Percentiles rank a stretch among this genome's conserved stretches.
Evolutionary conservation across 2,888 invertebrate species (phyloP).

Genomic region (Ligdia adustata): DNA sequence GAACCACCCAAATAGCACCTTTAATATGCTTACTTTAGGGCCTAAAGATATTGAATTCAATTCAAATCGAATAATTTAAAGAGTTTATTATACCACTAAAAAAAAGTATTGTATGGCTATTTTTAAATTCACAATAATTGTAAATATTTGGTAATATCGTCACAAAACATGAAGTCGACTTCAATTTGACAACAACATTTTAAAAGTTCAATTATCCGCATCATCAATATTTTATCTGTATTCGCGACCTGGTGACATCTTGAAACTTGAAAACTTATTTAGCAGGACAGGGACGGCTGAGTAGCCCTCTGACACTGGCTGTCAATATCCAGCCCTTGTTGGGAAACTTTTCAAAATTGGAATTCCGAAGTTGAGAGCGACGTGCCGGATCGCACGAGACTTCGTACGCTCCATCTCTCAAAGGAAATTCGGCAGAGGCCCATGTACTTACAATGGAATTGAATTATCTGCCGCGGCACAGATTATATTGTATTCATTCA

Average conservation of each 20-base stretch:
- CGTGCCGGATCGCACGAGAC: slow-evolving; percentile 72
- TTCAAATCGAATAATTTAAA: too few species aligned
- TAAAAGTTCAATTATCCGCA: too few species aligned
- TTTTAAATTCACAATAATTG: too few species aligned
- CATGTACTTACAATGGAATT: slow-evolving; percentile 76
- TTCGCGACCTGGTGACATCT: slow-evolving; percentile 25
- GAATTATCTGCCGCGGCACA: slow-evolving; percentile 74
- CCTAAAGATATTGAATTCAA: too few species aligned
- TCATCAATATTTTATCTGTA: slow-evolving; percentile 17
- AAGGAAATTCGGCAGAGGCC: slow-evolving; percentile 79
- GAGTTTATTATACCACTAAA: too few species aligned
- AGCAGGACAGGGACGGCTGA: slow-evolving; percentile 52
- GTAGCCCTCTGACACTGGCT: slow-evolving; percentile 75
- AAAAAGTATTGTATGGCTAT: too few species aligned
- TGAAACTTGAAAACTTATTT: slow-evolving; percentile 48
- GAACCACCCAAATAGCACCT: too few species aligned
- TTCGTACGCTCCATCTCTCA: slow-evolving; percentile 77
- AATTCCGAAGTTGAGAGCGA: slow-evolving; percentile 80
- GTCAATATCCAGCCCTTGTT: slow-evolving; percentile 78
- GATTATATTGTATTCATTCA: slow-evolving; percentile 76
- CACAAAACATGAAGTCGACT: too few species aligned
- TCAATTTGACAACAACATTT: too few species aligned
- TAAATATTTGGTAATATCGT: too few species aligned
- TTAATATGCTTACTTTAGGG: too few species aligned
- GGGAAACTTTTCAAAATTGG: slow-evolving; percentile 83